Conservation (phyloP, 2,888 invertebrate genomes). For the Yponomeuta sedellus region DNA sequence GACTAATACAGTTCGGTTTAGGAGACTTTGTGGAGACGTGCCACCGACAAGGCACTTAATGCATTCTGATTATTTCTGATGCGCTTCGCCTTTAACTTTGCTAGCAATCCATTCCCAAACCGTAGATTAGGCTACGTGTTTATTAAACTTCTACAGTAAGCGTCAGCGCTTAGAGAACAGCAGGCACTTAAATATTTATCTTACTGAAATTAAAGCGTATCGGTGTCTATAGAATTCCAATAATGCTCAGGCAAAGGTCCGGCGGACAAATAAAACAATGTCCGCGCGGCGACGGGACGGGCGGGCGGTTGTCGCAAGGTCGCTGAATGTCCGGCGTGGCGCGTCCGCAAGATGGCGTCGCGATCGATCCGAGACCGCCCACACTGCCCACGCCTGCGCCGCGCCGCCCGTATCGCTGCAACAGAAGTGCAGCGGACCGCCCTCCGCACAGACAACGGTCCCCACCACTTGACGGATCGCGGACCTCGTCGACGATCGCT, state of each 20-base stretch:
- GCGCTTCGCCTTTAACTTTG: not conserved
- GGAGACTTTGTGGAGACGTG: conserved; percentile 46
- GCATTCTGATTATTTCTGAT: conserved; percentile 14
- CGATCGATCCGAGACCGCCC: conserved; percentile 61
- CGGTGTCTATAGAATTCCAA: not conserved
- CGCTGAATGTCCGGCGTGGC: conserved; percentile 33
- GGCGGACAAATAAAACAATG: not conserved
- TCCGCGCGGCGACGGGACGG: not conserved
- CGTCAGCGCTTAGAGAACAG: no score
- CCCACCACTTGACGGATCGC: not conserved
- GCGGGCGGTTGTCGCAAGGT: conserved; percentile 10
- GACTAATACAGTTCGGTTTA: conserved; percentile 60
- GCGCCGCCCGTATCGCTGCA: conserved; percentile 56
- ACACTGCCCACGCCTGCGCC: conserved; percentile 66
- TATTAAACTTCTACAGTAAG: no score
- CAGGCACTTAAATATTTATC: no score
- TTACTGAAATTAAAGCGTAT: no score
- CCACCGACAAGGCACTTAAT: conserved; percentile 41
- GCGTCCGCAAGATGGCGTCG: conserved; percentile 63
- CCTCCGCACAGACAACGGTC: conserved; percentile 26
- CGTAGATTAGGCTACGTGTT: not conserved
- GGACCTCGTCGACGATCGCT: not conserved
- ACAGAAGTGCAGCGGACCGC: conserved; percentile 50
- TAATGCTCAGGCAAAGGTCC: not conserved
- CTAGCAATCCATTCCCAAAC: not conserved